A percentile compares a stretch with the other conserved stretches of the same genome.
These are phyloP conservation scores for Prorops nasuta DNA, from an alignment of 1,140 invertebrate species.

Conservation along the genomic window DNA sequence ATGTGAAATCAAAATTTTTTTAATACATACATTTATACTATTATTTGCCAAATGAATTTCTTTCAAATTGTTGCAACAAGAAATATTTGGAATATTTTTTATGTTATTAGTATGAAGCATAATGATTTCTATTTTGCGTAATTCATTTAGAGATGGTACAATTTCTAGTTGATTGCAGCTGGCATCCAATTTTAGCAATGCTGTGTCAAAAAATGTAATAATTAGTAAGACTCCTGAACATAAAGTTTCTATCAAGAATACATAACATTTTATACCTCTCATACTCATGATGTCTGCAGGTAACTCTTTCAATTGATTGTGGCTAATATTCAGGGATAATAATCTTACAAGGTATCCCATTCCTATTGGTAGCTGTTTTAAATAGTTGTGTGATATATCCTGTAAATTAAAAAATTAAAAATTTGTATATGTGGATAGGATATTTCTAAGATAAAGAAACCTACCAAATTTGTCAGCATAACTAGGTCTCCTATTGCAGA, in stretches of 20 bases:
- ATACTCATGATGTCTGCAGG: slow-evolving; percentile 62
- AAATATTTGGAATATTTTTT: slow-evolving; percentile 64
- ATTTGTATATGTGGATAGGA: neutral
- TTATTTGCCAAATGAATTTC: slow-evolving; percentile 82
- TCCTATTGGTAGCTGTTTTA: slow-evolving; percentile 58
- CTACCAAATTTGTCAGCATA: slow-evolving; percentile 70
- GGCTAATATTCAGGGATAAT: slow-evolving; percentile 59
- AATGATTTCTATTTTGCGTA: slow-evolving; percentile 77
- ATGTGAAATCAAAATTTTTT: slow-evolving; percentile 1
- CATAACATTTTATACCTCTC: too few relatives aligned
- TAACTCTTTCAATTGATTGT: slow-evolving; percentile 60
- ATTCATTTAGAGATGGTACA: slow-evolving; percentile 75
- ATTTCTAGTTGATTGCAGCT: slow-evolving; percentile 61
- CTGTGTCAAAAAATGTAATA: slow-evolving; percentile 41
- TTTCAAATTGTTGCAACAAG: slow-evolving; percentile 66
- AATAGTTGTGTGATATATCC: slow-evolving; percentile 65
- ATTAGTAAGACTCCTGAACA: slow-evolving; percentile 52
- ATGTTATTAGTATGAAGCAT: slow-evolving; percentile 78
- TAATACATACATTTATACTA: slow-evolving; percentile 64
- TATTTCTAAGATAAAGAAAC: slow-evolving; percentile 18
- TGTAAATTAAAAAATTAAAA: slow-evolving; percentile 33
- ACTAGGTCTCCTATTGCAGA: slow-evolving; percentile 70
- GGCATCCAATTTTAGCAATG: slow-evolving; percentile 59
- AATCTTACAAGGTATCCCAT: slow-evolving; percentile 63
- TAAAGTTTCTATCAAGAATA: neutral